Evolutionary conservation across 2,888 invertebrate species (phyloP).

Genomic region (Craniophora ligustri): DNA sequence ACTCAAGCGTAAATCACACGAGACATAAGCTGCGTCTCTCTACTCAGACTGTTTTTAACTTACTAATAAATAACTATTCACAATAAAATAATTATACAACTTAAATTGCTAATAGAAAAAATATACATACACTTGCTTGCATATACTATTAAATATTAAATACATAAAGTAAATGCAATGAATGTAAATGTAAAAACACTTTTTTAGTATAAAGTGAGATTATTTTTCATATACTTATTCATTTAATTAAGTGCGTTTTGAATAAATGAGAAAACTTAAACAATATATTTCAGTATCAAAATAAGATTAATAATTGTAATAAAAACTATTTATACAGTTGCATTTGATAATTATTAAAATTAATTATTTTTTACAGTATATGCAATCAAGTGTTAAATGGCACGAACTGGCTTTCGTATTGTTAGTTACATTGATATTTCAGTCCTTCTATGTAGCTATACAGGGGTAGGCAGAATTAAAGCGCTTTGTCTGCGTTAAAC

Average conservation of each 20-base stretch:
- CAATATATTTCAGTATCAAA: too few species aligned
- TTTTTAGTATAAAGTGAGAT: too few species aligned
- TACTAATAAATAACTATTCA: conserved; percentile 76
- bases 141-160: conserved; percentile 13
- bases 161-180: background rate
- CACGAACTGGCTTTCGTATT: conserved; percentile 31
- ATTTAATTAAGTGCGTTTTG: too few species aligned
- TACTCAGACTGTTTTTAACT: conserved; percentile 63
- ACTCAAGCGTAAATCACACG: conserved; percentile 47
- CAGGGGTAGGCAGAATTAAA: conserved; percentile 7
- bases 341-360: too few species aligned
- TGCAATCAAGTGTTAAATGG: conserved; percentile 34
- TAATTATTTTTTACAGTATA: conserved; percentile 6
- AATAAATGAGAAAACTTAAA: too few species aligned
- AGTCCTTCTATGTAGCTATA: conserved; percentile 30
- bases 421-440: conserved; percentile 22
- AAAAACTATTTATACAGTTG: too few species aligned
- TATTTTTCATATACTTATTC: too few species aligned
- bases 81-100: conserved; percentile 61
- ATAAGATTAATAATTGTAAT: too few species aligned
- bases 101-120: conserved; percentile 54
- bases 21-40: conserved; percentile 46
- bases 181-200: too few species aligned
- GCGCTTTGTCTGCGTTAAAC: background rate
- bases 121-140: conserved; percentile 34